These are phyloP conservation scores for Clarias fuscus DNA, from an alignment of 2,797 vertebrate genomes.

Conservation along the genomic window DNA sequence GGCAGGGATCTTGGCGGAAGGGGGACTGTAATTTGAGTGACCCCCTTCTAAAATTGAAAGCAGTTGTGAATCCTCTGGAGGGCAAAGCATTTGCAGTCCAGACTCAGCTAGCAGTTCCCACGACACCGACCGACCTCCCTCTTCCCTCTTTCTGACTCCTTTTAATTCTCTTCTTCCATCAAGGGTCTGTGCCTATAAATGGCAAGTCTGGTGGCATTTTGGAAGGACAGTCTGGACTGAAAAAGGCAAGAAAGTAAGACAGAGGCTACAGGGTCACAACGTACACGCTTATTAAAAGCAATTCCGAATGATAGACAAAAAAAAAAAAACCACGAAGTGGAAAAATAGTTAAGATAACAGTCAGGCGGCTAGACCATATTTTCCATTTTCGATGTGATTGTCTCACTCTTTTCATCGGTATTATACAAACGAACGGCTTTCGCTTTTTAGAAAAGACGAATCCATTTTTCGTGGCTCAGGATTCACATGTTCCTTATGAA, in stretches of 20 bases:
- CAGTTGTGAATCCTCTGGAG: conserved; percentile 65
- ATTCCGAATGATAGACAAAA: conserved; percentile 58
- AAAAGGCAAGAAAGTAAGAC: conserved; percentile 64
- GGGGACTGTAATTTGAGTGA: conserved; percentile 67
- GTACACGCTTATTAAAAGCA: conserved; percentile 62
- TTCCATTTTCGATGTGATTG: conserved; percentile 3
- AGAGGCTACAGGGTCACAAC: conserved; percentile 7
- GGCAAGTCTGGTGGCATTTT: conserved; percentile 64
- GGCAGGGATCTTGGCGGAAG: conserved; percentile 46
- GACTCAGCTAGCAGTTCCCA: conserved; percentile 62
- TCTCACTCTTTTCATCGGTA: conserved; percentile 18
- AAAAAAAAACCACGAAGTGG: conserved; percentile 56
- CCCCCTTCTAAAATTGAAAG: conserved; percentile 67
- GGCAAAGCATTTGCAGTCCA: conserved; percentile 54
- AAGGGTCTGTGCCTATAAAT: conserved; percentile 63
- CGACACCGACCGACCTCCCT: conserved; percentile 65
- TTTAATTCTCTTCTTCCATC: conserved; percentile 44
- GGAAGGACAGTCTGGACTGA: conserved; percentile 58
- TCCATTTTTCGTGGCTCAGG: not conserved
- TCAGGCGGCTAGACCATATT: conserved; percentile 34
- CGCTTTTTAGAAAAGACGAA: not conserved
- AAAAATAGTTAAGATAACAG: conserved; percentile 61
- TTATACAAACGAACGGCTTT: conserved; percentile 2
- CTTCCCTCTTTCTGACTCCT: conserved; percentile 46
- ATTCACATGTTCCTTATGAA: not conserved